phyloP scores from a whole-genome alignment of 2,797 vertebrate genomes.

The Pseudochaenichthys georgianus region DNA sequence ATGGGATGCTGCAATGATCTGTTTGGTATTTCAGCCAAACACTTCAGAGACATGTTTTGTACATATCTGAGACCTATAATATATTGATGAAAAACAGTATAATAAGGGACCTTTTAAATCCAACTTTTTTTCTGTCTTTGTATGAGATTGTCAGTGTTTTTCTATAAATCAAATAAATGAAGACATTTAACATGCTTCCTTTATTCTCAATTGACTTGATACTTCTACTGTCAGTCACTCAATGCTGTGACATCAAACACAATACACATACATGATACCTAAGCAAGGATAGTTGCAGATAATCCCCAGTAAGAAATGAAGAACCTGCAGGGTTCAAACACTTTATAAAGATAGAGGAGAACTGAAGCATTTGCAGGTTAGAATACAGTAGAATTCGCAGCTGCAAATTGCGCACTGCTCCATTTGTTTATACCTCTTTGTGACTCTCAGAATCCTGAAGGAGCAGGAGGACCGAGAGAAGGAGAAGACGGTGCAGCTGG shows the following conservation, averaged over 20 bases:
- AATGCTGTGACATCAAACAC: background rate
- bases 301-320: background rate
- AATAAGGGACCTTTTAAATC: no score
- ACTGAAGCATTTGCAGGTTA: background rate
- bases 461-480: constrained; percentile 90
- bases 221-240: background rate
- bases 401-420: background rate
- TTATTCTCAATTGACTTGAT: background rate
- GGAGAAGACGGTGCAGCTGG: constrained; percentile 87
- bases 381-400: background rate
- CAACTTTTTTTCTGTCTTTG: background rate
- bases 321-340: background rate
- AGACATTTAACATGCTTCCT: background rate
- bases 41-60: no score
- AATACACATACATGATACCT: constrained; percentile 1
- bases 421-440: background rate
- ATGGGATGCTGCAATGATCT: no score
- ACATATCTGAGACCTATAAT: no score
- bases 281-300: background rate
- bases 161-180: background rate
- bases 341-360: background rate
- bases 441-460: constrained; percentile 87
- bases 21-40: no score
- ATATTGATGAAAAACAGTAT: no score
- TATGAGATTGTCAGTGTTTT: background rate